Evolutionary conservation across 2,888 invertebrate genomes (phyloP), one percentile per base, ranked within the genome.

Genomic region (Tetheella fluctuosa): DNA sequence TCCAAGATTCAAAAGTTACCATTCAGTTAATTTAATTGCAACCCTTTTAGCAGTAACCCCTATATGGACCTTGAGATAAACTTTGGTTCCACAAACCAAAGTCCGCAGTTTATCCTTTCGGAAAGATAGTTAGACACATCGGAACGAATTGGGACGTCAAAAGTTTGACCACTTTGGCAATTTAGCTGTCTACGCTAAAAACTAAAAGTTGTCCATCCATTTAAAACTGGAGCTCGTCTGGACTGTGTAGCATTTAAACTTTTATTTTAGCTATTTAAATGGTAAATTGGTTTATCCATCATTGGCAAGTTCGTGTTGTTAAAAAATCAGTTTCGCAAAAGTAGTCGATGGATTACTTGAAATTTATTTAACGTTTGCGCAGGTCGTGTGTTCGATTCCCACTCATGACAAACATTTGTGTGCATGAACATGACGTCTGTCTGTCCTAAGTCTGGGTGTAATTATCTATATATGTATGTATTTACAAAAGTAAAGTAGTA

Each of bases 171-270:
- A 61, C 62, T 59, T 60, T 52, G 8, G 17, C 28, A 25, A 54
- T 60, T 64, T 59, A 53, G 56, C 52, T 20, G 52, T 34, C 52
- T 53, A 25, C 60, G 54, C 54, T 57, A 64, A 64, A 64, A 64
- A 60, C 62, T 59, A 60, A 57, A 64, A 64, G 64, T 62, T 60
- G 52, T 57, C 57, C 60, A 59, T 62, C 53, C 59, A 60, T 62
- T 64, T 62, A 61, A n/a, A 28, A 39, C 54, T 23, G 52, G 54
- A 48, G 17, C 17, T 0, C 3, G 48, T 7, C 48, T 48, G 0
- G 48, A 10, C 17, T 7, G 20, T n/a, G 42, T n/a, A 48, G 6
- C 48, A 48, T 48, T 48, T 7, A 1, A 48, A 42, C 42, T 42
- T 42, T 42, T 17, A 42, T 5, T 15, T 15, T 42, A 42, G 17